Percentiles rank a stretch among this genome's conserved stretches.
These are phyloP conservation scores for Peromyscus maniculatus DNA, from an alignment of 2,113 vertebrate species.

Conservation along the genomic window DNA sequence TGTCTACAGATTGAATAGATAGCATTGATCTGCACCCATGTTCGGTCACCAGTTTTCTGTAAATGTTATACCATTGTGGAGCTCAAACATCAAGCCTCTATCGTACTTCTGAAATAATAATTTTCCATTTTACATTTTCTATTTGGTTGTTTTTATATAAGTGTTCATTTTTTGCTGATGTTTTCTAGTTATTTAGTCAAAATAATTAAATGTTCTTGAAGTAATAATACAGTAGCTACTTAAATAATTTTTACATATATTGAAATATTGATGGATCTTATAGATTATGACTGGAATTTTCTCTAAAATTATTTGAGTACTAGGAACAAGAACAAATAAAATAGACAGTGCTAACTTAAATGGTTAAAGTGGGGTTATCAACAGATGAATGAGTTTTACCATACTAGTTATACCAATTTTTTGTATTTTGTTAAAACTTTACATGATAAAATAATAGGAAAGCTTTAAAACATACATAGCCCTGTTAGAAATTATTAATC, in stretches of 20 bases:
- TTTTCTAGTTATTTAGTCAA: background rate
- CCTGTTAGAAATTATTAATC: background rate
- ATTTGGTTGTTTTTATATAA: background rate
- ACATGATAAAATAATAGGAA: background rate
- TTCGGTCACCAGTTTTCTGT: background rate
- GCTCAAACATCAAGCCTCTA: accelerated
- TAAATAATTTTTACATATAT: background rate
- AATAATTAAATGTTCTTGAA: background rate
- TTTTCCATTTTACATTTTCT: background rate
- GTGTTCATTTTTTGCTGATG: background rate
- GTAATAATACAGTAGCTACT: background rate
- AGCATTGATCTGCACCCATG: background rate
- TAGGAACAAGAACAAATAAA: background rate
- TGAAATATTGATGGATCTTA: background rate
- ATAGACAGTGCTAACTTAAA: background rate
- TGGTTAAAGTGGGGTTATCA: background rate
- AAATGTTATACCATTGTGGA: background rate
- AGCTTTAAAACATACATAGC: background rate
- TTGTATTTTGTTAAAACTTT: background rate
- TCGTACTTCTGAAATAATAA: background rate
- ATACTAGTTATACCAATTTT: background rate
- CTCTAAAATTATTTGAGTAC: background rate
- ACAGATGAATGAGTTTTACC: background rate
- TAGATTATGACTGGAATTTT: background rate
- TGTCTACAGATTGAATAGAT: background rate